phyloP scores from a whole-genome alignment of 2,113 vertebrate species.

The Rhombomys opimus region DNA sequence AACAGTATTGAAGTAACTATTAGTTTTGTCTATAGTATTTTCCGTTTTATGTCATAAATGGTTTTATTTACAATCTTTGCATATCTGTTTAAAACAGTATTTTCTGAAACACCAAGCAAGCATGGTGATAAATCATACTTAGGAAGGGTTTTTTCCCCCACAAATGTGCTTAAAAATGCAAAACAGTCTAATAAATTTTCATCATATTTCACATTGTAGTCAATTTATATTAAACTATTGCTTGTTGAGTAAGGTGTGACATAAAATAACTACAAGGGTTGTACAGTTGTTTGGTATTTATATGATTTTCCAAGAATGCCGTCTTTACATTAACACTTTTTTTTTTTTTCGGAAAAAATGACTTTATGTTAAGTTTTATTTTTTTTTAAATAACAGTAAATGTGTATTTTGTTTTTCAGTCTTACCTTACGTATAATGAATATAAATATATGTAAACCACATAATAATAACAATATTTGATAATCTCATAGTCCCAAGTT shows the following conservation, averaged over 20 bases:
- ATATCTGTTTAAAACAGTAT: background rate
- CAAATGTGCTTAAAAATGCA: background rate
- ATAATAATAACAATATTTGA: background rate
- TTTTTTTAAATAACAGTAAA: background rate
- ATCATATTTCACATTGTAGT: background rate
- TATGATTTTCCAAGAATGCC: background rate
- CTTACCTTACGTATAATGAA: background rate
- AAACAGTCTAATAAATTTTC: background rate
- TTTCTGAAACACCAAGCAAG: constrained; percentile 7
- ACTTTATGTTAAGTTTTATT: background rate
- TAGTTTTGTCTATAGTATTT: background rate
- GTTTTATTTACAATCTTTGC: background rate
- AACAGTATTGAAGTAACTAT: background rate
- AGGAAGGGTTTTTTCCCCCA: background rate
- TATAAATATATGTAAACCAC: background rate
- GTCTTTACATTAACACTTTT: background rate
- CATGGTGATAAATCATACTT: background rate
- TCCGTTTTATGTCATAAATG: background rate
- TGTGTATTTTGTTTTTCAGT: background rate
- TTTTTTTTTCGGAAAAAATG: background rate
- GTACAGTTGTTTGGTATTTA: background rate
- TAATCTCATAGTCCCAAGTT: background rate
- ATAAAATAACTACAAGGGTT: background rate
- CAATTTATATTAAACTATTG: background rate
- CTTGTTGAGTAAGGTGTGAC: background rate